These are phyloP conservation scores for Micromussa lordhowensis DNA, from an alignment of 92 coral and sea anemone genomes.

Conservation along the genomic window DNA sequence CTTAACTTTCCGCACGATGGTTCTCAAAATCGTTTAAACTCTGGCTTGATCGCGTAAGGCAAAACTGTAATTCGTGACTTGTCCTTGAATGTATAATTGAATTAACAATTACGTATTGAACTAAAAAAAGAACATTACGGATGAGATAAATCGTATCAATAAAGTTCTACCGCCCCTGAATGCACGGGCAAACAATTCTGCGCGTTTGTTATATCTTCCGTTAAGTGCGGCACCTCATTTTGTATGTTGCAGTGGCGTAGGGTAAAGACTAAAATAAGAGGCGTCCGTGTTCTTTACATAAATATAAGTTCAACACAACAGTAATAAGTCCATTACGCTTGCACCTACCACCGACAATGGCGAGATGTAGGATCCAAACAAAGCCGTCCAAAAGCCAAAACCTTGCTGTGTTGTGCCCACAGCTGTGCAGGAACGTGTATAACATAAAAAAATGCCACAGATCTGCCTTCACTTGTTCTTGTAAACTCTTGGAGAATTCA, in stretches of 20 bases:
- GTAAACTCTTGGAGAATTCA: background rate
- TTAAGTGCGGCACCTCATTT: background rate
- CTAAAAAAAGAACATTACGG: background rate
- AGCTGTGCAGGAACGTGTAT: background rate
- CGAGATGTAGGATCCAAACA: slow-evolving; percentile 11
- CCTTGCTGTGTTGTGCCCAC: slow-evolving; percentile 2
- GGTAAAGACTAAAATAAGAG: background rate
- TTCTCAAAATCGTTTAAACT: background rate
- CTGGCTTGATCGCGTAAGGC: background rate
- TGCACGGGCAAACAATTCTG: background rate
- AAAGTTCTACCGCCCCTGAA: background rate
- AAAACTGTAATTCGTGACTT: background rate
- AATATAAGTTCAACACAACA: background rate
- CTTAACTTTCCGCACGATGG: background rate
- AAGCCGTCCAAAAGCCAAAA: slow-evolving; percentile 2
- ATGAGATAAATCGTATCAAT: background rate
- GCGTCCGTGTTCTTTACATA: background rate
- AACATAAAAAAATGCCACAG: background rate
- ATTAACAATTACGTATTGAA: slow-evolving; percentile 22
- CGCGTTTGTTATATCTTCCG: background rate
- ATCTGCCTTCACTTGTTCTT: background rate
- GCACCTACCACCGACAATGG: slow-evolving; percentile 2
- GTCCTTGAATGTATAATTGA: slow-evolving; percentile 8
- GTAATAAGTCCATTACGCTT: background rate
- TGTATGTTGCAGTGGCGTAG: background rate